Conservation (phyloP, 1,140 invertebrate genomes). For the Neodiprion pinetum region DNA sequence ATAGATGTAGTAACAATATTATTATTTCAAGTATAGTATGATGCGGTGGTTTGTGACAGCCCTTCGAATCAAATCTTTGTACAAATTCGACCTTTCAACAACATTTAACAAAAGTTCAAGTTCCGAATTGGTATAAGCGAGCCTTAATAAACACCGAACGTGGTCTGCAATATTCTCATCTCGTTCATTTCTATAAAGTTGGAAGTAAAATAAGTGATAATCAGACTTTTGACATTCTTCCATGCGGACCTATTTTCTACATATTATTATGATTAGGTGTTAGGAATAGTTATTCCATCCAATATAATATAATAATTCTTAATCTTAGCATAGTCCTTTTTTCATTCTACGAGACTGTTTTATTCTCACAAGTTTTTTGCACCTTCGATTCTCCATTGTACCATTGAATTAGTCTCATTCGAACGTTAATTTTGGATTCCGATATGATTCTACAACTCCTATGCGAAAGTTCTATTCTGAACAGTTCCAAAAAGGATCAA, state of each 20-base stretch:
- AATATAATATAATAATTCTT: not conserved
- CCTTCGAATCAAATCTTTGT: not conserved
- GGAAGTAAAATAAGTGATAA: not conserved
- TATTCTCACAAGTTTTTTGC: not conserved
- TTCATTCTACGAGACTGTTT: not conserved
- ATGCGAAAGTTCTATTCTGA: not conserved
- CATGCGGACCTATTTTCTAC: not conserved
- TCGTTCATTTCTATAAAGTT: too few relatives aligned
- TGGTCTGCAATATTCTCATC: too few relatives aligned
- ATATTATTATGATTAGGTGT: not conserved
- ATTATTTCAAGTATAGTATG: not conserved
- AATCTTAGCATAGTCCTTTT: not conserved
- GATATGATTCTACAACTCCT: not conserved
- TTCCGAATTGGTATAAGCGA: too few relatives aligned
- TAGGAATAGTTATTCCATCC: slow-evolving; percentile 2
- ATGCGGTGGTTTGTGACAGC: not conserved
- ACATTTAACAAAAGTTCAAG: too few relatives aligned
- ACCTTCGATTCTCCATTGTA: not conserved
- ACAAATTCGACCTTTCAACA: too few relatives aligned
- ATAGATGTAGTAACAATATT: not conserved
- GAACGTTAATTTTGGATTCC: not conserved
- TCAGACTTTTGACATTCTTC: slow-evolving; percentile 7
- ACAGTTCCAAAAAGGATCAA: not conserved
- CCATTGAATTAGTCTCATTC: not conserved
- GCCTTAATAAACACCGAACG: too few relatives aligned